A percentile compares a stretch with the other conserved stretches of the same genome.
These are phyloP conservation scores for Spodoptera littoralis DNA, from an alignment of 2,888 invertebrate genomes.

Conservation along the genomic window DNA sequence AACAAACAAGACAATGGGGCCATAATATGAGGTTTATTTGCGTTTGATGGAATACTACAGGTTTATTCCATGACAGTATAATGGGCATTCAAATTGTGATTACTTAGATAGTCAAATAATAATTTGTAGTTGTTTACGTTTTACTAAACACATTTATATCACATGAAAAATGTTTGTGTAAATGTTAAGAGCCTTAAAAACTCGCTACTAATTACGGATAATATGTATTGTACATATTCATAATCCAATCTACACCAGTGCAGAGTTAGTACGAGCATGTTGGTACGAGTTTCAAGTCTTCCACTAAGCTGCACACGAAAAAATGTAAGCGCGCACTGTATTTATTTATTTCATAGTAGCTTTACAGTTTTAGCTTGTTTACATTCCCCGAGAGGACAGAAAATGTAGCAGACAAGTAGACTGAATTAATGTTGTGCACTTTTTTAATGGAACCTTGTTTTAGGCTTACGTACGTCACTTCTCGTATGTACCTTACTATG, in stretches of 20 bases:
- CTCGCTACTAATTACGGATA: neutral
- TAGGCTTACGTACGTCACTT: neutral
- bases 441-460: constrained; percentile 7
- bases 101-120: constrained; percentile 13
- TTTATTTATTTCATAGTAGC: constrained; percentile 38
- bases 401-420: constrained; percentile 16
- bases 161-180: neutral
- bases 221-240: too few species aligned
- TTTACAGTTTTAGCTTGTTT: constrained; percentile 39
- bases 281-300: constrained; percentile 9
- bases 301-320: constrained; percentile 33
- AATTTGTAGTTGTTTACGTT: constrained; percentile 2
- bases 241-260: too few species aligned
- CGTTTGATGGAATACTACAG: constrained; percentile 56
- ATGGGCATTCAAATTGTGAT: constrained; percentile 27
- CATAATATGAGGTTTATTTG: constrained; percentile 57
- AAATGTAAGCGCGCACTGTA: constrained; percentile 26
- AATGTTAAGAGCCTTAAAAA: constrained; percentile 20
- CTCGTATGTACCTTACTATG: too few species aligned
- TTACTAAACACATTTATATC: neutral
- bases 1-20: constrained; percentile 61
- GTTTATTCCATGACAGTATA: constrained; percentile 28
- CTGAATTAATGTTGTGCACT: constrained; percentile 18
- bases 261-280: constrained; percentile 6
- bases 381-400: constrained; percentile 16